Conservation (phyloP, 2,888 invertebrate species). For the Tolmerus cingulatus region DNA sequence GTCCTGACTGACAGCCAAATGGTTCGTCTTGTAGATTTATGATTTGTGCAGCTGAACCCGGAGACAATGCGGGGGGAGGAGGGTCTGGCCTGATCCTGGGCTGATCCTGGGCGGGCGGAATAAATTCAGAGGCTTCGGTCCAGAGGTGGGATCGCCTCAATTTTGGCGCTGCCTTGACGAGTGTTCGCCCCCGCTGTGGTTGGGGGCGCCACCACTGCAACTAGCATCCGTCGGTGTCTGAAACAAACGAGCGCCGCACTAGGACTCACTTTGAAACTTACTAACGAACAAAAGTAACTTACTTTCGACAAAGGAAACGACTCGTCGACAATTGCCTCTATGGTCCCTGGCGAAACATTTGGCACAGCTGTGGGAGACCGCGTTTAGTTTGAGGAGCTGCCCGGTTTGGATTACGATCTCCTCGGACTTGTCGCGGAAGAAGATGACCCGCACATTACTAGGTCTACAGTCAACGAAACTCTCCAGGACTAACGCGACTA, state of each 20-base stretch:
- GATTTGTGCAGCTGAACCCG: neutral
- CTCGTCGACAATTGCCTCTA: neutral
- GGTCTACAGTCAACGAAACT: neutral
- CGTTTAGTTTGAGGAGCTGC: neutral
- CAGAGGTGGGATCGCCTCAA: neutral
- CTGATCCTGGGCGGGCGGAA: neutral
- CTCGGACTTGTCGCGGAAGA: neutral
- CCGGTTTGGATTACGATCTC: neutral
- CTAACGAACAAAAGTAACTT: neutral
- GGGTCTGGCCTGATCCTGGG: neutral
- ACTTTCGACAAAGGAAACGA: constrained; percentile 13
- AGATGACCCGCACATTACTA: neutral
- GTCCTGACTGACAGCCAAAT: neutral
- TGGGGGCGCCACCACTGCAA: neutral
- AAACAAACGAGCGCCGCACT: neutral
- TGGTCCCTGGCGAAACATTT: constrained; percentile 17
- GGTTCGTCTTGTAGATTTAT: neutral
- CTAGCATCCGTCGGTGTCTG: constrained; percentile 21
- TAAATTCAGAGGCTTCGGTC: neutral
- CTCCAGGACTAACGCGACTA: neutral
- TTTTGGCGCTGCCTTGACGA: neutral
- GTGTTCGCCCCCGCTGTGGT: neutral
- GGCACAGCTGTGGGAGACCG: neutral
- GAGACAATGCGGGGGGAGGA: neutral
- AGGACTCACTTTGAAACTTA: neutral